phyloP scores from a whole-genome alignment of 1,140 invertebrate genomes.

The Drosophila willistoni region DNA sequence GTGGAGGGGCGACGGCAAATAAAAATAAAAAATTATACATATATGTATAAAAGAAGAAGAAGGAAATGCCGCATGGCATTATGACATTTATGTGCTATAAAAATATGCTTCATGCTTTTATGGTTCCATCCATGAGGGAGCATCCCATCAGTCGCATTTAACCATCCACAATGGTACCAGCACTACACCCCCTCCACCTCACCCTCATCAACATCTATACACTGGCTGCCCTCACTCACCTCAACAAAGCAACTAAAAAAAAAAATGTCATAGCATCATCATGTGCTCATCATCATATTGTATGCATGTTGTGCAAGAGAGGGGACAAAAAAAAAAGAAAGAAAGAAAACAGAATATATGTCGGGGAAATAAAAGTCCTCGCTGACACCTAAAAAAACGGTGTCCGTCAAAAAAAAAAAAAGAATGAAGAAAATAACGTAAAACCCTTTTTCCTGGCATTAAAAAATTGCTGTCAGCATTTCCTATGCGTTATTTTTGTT shows the following conservation, averaged over 20 bases:
- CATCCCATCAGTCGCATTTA: constrained; percentile 5
- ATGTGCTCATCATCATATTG: constrained; percentile 46
- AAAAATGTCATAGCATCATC: constrained; percentile 53
- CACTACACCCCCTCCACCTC: not conserved
- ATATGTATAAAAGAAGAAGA: constrained; percentile 1
- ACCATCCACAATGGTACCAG: not conserved
- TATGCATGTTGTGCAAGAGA: constrained; percentile 51
- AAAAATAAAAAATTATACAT: constrained; percentile 11
- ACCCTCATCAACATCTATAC: not conserved
- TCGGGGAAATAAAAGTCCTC: constrained; percentile 23
- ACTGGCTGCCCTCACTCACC: constrained; percentile 29
- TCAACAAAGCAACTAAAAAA: constrained; percentile 58
- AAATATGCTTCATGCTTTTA: constrained; percentile 72
- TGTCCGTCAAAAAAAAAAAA: constrained; percentile 26
- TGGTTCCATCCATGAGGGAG: constrained; percentile 50
- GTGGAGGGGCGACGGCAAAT: not conserved
- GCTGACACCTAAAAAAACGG: constrained; percentile 18
- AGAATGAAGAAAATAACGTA: not conserved
- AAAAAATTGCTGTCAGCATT: constrained; percentile 50
- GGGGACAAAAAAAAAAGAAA: constrained; percentile 9
- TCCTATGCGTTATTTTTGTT: constrained; percentile 31
- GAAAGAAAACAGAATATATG: not conserved
- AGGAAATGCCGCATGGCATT: constrained; percentile 67
- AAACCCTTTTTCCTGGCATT: constrained; percentile 28
- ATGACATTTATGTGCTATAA: constrained; percentile 79